Evolutionary conservation across 1,140 invertebrate genomes (phyloP), one percentile per base, ranked within the genome.

Genomic region (Amphibalanus amphitrite): DNA sequence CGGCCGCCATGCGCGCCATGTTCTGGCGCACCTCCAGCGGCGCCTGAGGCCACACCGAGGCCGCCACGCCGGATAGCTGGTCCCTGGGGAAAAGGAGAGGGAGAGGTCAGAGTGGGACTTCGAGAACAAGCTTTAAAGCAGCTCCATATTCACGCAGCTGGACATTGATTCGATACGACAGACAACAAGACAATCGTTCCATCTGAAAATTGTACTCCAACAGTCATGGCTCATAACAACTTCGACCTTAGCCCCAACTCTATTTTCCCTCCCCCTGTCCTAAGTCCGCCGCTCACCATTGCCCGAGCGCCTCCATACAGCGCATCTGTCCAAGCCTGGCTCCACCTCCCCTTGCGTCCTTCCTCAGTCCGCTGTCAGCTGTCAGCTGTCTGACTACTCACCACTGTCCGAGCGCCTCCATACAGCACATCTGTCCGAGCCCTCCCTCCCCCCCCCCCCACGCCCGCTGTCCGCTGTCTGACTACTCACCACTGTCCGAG

Each of bases 361-460:
- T n/a, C n/a, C n/a, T n/a, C n/a, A n/a, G n/a, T n/a, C 29, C 26
- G 59, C 65, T 28, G 71, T 69, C 17, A 72, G 47, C 33, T 26
- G 72, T 69, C 25, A 74, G 59, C 38, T 38, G 6, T 17, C 6
- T 6, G 6, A 38, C 38, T 38, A 72, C 74, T 76, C 86, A 89
- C 97, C 97, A 99, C 82, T 98, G 93, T 10, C 95, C 96, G 0
- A 99, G 82, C 0, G 95, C 94, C 83, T 99, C 96, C 47, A 98
- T 82, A 80, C 95, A 99, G 29, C 97, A 85, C 91, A 99, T 95
- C 78, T 95, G 88, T 0, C 97, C 96, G 1, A 99, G 81, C 28
- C 88, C n/a, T n/a, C n/a, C n/a, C n/a, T n/a, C n/a, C n/a, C n/a
- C n/a, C n/a, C n/a, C n/a, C n/a, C n/a, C n/a, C n/a, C n/a, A n/a